Evolutionary conservation across 2,797 vertebrate species (phyloP), one percentile per base, ranked within the genome.

Genomic region (Dermochelys coriacea): DNA sequence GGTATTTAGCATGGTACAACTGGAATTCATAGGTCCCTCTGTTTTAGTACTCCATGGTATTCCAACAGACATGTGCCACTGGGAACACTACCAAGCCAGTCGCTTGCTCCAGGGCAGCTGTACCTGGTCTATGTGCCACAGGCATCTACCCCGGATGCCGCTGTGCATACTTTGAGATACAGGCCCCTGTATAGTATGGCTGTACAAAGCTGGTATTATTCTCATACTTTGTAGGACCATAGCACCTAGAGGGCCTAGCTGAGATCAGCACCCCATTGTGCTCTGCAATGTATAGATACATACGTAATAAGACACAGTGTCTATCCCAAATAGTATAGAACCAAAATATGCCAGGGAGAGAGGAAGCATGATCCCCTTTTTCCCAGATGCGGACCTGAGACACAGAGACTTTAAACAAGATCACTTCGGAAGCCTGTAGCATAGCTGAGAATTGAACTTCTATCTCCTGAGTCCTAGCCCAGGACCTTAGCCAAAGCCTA

Each of bases 401-500:
- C 74, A 47, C 45, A 47, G 14, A 77, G 29, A 77, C 27, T 77
- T 77, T 47, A 25, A 29, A 57, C 79, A 54, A 2, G 34, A 14
- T 37, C 80, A 37, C 27, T 29, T 19, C 21, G 9, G n/a, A 87
- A 87, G 29, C 68, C 59, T 4, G 74, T 41, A 6, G 16, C 34
- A 25, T 7, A 47, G 12, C 55, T 84, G 84, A 81, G 87, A 52
- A 41, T 25, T 52, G 52, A 92, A 45, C 12, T 0, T 1, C 54
- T 12, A 29, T 74, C 80, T 92, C 23, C 71, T 6, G 37, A 61
- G 59, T 45, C 55, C 64, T 80, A 71, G 8, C 16, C 61, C 78
- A 52, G 34, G 77, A 27, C 71, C 80, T 82, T 41, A 19, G 9
- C 87, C 0, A 0, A 55, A 59, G 55, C 47, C 52, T 45, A 29